These are phyloP conservation scores for Dinomys branickii DNA, from an alignment of 2,113 vertebrate genomes.

Conservation along the genomic window DNA sequence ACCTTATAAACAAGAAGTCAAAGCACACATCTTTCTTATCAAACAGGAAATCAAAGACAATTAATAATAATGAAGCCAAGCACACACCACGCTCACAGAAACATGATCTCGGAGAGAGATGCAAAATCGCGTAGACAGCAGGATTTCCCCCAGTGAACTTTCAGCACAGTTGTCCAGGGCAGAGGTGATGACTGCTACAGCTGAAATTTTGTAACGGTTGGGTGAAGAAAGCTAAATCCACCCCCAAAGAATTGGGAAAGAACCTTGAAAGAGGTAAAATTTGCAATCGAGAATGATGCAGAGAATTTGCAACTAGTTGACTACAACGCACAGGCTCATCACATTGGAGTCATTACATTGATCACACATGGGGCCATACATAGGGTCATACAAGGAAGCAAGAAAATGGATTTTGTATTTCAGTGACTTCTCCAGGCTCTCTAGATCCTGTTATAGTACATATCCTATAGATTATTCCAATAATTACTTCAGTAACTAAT, in stretches of 20 bases:
- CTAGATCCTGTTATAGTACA: background rate
- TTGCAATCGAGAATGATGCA: background rate
- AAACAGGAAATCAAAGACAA: background rate
- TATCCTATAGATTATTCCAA: background rate
- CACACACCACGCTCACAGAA: background rate
- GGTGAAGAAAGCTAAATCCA: background rate
- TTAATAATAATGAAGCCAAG: conserved; percentile 8
- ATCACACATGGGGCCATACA: background rate
- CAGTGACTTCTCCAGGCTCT: background rate
- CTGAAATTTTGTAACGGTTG: background rate
- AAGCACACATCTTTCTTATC: background rate
- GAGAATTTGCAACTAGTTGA: background rate
- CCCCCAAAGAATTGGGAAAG: background rate
- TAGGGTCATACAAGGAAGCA: background rate
- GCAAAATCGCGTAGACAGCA: background rate
- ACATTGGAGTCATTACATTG: background rate
- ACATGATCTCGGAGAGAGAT: background rate
- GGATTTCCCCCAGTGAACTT: background rate
- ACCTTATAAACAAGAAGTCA: background rate
- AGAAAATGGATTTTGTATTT: background rate
- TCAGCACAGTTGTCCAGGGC: background rate
- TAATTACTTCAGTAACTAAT: background rate
- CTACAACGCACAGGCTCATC: background rate
- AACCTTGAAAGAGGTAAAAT: background rate
- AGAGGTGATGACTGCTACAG: background rate